Evolutionary conservation across 2,888 invertebrate genomes (phyloP).

Genomic region (Limulus polyphemus): DNA sequence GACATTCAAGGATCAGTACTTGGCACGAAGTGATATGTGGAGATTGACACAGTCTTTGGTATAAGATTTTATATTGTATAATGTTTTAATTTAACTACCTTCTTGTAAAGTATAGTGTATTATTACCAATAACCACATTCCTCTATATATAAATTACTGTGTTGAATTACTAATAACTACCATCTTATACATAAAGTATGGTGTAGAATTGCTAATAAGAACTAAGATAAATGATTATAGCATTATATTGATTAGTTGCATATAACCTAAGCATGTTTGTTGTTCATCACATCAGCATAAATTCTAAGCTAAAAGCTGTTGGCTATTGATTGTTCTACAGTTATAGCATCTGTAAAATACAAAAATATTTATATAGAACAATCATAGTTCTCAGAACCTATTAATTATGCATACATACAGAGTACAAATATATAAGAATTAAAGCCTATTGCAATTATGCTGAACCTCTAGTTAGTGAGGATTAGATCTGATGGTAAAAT

Average conservation of each 20-base stretch:
- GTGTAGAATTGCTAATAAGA: too few relatives aligned
- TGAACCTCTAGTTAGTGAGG: too few relatives aligned
- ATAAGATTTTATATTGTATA: constrained; percentile 7
- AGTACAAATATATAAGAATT: too few relatives aligned
- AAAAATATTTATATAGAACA: background rate
- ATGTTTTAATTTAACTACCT: background rate
- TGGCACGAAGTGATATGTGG: constrained; percentile 99
- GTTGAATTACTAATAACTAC: too few relatives aligned
- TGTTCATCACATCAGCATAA: constrained; percentile 54
- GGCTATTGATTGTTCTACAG: constrained; percentile 81
- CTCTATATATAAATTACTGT: too few relatives aligned
- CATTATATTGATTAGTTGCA: too few relatives aligned
- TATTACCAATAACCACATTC: too few relatives aligned
- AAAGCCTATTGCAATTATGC: too few relatives aligned
- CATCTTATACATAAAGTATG: too few relatives aligned
- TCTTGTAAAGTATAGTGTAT: background rate
- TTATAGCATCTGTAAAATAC: constrained; percentile 48
- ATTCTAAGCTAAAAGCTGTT: constrained; percentile 71
- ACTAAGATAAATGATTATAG: too few relatives aligned
- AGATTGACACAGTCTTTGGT: constrained; percentile 81
- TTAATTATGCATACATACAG: background rate
- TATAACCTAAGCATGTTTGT: too few relatives aligned
- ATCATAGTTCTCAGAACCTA: background rate
- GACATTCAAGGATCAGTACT: constrained; percentile 93
- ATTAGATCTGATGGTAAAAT: too few relatives aligned